A percentile compares a stretch with the other conserved stretches of the same genome.
phyloP scores from a whole-genome alignment of 2,113 vertebrate species.

The Sigmodon hispidus region DNA sequence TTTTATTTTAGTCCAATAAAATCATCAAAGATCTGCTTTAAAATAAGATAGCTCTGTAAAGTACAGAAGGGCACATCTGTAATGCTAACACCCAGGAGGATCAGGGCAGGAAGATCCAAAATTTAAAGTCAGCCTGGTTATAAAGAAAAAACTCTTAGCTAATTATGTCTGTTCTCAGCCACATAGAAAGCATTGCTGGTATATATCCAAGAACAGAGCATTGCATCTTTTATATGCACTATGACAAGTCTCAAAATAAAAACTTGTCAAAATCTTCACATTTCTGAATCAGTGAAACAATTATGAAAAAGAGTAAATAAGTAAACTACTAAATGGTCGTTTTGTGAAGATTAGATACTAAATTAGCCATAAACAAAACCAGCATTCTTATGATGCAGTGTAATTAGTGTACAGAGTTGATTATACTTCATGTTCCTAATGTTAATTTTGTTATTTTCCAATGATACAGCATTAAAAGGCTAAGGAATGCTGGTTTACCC shows the following conservation, averaged over 20 bases:
- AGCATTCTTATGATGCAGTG: constrained; percentile 10
- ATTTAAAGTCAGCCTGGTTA: background rate
- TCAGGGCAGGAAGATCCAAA: background rate
- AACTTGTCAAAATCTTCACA: background rate
- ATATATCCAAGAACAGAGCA: background rate
- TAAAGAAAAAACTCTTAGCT: background rate
- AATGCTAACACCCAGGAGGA: background rate
- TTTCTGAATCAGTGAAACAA: constrained; percentile 25
- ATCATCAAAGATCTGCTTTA: background rate
- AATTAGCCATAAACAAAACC: constrained; percentile 37
- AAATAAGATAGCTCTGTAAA: background rate
- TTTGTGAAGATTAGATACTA: background rate
- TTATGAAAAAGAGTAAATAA: background rate
- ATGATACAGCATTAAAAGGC: background rate
- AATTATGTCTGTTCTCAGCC: background rate
- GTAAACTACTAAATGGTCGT: background rate
- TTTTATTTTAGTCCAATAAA: background rate
- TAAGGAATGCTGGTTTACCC: background rate
- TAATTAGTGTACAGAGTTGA: background rate
- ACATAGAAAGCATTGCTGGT: background rate
- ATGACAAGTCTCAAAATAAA: constrained; percentile 4
- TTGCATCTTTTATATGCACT: background rate
- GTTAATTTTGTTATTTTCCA: constrained; percentile 38
- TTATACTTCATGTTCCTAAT: background rate
- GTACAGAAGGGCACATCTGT: background rate